Conservation (phyloP, 1,140 invertebrate species). For the Manduca sexta region DNA sequence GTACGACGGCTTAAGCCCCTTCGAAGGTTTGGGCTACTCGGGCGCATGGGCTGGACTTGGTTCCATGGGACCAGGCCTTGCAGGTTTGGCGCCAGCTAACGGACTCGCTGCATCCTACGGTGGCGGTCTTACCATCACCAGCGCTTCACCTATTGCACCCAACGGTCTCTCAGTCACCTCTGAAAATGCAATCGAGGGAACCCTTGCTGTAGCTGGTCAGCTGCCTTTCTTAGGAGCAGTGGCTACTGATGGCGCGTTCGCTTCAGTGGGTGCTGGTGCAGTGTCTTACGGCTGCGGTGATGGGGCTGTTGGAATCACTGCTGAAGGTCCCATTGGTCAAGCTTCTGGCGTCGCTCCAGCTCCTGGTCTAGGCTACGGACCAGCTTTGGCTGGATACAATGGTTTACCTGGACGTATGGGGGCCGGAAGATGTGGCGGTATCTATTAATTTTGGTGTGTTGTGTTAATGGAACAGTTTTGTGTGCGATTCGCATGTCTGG, state of each 20-base stretch:
- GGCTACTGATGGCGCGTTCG: conserved; percentile 19
- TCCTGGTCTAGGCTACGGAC: background rate
- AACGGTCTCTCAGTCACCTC: background rate
- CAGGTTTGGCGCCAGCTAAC: background rate
- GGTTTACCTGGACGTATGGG: no score
- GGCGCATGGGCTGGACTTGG: background rate
- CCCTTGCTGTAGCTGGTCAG: conserved; percentile 4
- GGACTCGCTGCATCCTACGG: background rate
- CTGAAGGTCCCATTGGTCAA: background rate
- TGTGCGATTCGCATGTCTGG: no score
- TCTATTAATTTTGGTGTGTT: no score
- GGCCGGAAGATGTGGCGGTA: no score
- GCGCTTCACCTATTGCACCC: background rate
- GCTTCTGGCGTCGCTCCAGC: background rate
- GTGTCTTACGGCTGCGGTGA: conserved; percentile 23
- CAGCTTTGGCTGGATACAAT: background rate
- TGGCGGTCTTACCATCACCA: conserved; percentile 17
- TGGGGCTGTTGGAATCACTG: conserved; percentile 6
- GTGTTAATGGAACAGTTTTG: no score
- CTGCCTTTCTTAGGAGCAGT: conserved; percentile 8
- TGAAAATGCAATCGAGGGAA: conserved; percentile 1
- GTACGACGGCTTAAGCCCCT: no score
- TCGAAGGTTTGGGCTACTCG: conserved; percentile 12
- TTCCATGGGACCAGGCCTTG: conserved; percentile 7
- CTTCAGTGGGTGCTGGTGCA: conserved; percentile 22